Evolutionary conservation across 2,113 vertebrate genomes (phyloP).

Genomic region (Poeciliopsis occidentalis): DNA sequence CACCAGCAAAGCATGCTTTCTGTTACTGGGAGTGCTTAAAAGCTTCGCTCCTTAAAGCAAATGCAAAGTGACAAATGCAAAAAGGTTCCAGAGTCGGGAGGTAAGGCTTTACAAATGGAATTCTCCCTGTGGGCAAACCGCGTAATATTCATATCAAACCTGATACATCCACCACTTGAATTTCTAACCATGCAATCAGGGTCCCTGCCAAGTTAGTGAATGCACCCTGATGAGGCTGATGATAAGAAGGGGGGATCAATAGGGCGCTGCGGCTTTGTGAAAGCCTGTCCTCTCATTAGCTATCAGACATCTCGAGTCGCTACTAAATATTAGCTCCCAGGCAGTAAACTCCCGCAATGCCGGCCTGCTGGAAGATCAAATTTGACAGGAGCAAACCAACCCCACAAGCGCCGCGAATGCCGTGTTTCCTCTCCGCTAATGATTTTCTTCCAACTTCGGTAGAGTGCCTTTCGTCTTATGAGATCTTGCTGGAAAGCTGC

Average conservation of each 20-base stretch:
- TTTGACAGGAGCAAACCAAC: constrained; percentile 32
- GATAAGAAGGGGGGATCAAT: constrained; percentile 56
- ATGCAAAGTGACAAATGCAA: constrained; percentile 74
- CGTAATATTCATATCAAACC: constrained; percentile 69
- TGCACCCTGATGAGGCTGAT: constrained; percentile 56
- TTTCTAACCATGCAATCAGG: constrained; percentile 73
- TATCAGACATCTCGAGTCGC: constrained; percentile 42
- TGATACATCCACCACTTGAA: constrained; percentile 61
- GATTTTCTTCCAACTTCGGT: neutral
- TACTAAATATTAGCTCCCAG: constrained; percentile 43
- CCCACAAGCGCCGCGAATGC: neutral
- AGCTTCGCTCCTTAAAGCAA: constrained; percentile 56
- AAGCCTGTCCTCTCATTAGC: constrained; percentile 36
- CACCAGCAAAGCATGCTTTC: constrained; percentile 52
- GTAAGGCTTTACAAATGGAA: constrained; percentile 57
- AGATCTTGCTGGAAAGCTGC: neutral
- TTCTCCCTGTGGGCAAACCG: constrained; percentile 68
- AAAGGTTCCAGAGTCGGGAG: constrained; percentile 40
- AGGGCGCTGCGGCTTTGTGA: constrained; percentile 35
- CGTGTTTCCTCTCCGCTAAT: neutral
- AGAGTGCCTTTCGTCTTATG: neutral
- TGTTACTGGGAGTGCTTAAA: constrained; percentile 56
- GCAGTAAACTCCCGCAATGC: constrained; percentile 20
- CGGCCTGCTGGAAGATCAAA: constrained; percentile 21
- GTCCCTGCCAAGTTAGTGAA: constrained; percentile 60